phyloP scores from a whole-genome alignment of 2,888 invertebrate species.

The Branchellion lobata region DNA sequence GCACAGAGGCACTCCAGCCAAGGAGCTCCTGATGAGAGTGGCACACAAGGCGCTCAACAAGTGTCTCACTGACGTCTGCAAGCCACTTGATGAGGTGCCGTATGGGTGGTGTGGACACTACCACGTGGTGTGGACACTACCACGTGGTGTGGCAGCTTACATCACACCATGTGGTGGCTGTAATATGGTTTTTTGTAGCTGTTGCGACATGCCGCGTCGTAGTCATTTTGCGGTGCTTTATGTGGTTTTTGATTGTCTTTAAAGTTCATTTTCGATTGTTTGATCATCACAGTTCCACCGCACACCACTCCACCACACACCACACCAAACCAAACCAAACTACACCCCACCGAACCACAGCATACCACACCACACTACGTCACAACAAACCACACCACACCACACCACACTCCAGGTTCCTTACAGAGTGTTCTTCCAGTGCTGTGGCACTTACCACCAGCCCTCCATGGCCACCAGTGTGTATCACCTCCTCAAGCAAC shows the following conservation, averaged over 20 bases:
- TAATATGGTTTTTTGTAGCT: background rate
- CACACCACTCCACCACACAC: background rate
- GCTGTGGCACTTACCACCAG: conserved; percentile 33
- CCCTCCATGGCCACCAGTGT: conserved; percentile 35
- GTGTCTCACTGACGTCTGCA: background rate
- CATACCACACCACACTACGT: no score
- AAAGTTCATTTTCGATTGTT: background rate
- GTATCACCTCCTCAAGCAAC: conserved; percentile 31
- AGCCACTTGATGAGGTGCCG: conserved; percentile 17
- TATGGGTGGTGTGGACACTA: background rate
- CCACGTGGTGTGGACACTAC: background rate
- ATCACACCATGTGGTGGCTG: background rate
- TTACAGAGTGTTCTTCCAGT: conserved; percentile 41
- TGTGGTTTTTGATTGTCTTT: background rate
- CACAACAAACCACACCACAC: no score
- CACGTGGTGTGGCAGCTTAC: background rate
- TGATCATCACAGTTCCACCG: background rate
- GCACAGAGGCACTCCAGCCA: background rate
- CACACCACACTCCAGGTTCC: conserved; percentile 35
- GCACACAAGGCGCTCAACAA: conserved; percentile 13
- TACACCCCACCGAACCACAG: no score
- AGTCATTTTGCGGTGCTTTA: background rate
- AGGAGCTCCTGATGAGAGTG: conserved; percentile 14
- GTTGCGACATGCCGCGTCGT: background rate
- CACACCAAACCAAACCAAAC: no score